phyloP scores from a whole-genome alignment of 2,113 vertebrate species.

The Indri indri region DNA sequence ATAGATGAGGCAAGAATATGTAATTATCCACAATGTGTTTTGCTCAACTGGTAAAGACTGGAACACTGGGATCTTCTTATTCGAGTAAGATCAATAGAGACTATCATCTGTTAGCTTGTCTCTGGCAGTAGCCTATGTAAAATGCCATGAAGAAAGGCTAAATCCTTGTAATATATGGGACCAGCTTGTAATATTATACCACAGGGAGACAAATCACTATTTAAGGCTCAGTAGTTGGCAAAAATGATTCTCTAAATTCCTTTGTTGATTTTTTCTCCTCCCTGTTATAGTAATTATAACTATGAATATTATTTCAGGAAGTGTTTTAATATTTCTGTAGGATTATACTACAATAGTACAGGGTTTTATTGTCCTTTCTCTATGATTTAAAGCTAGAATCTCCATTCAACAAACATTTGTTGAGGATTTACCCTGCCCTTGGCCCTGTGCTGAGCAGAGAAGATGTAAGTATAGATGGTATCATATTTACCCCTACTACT shows the following conservation, averaged over 20 bases:
- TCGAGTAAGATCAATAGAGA: constrained; percentile 5
- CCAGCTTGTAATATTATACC: background rate
- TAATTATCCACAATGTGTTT: constrained; percentile 43
- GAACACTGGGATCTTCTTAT: background rate
- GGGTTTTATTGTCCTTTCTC: background rate
- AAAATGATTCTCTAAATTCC: background rate
- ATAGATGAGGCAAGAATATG: background rate
- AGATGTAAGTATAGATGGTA: background rate
- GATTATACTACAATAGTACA: background rate
- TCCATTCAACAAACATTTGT: background rate
- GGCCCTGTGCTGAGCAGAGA: background rate
- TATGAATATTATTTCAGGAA: constrained; percentile 41
- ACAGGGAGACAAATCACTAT: background rate
- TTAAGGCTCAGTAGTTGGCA: background rate
- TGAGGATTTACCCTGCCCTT: background rate
- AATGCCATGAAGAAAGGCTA: background rate
- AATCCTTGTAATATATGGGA: background rate
- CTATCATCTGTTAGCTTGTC: background rate
- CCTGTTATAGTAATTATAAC: background rate
- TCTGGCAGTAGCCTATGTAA: background rate
- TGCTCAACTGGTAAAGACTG: background rate
- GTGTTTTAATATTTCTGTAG: constrained; percentile 28
- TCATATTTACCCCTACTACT: background rate
- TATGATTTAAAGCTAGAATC: constrained; percentile 22
- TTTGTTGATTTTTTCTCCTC: background rate